Evolutionary conservation across 2,888 invertebrate species (phyloP).

Genomic region (Lasioglossum calceatum): DNA sequence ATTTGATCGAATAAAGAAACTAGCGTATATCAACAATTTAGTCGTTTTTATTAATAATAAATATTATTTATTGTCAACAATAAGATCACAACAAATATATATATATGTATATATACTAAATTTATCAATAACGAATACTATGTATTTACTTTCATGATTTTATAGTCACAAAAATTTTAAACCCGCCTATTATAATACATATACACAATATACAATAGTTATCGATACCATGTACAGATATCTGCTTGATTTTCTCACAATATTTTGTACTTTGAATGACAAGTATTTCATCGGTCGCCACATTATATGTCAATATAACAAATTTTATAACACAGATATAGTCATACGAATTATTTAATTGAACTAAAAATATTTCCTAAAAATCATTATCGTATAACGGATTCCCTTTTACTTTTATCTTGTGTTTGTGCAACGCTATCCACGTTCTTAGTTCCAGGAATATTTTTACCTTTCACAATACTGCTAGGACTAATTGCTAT

Average conservation of each 20-base stretch:
- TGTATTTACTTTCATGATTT: constrained; percentile 46
- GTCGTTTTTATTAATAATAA: constrained; percentile 47
- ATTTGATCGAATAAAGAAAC: not conserved
- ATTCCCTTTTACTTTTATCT: constrained; percentile 37
- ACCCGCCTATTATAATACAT: constrained; percentile 17
- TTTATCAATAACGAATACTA: constrained; percentile 27
- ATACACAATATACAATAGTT: constrained; percentile 12
- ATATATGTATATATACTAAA: constrained; percentile 20
- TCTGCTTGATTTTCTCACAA: constrained; percentile 13
- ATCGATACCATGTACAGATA: not conserved
- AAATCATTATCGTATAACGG: constrained; percentile 57
- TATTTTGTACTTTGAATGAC: constrained; percentile 55
- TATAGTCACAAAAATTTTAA: constrained; percentile 19
- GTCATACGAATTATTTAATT: constrained; percentile 58
- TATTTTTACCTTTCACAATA: constrained; percentile 20
- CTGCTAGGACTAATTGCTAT: not conserved
- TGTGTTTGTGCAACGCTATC: constrained; percentile 28
- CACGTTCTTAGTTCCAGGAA: constrained; percentile 2
- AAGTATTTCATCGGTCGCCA: constrained; percentile 24
- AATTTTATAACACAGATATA: constrained; percentile 22
- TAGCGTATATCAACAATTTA: constrained; percentile 31
- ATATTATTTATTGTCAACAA: constrained; percentile 47
- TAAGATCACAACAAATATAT: constrained; percentile 32
- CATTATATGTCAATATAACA: constrained; percentile 29
- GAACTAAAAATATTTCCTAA: constrained; percentile 56